phyloP scores from a whole-genome alignment of 1,140 invertebrate genomes.

The Melipona quadrifasciata region DNA sequence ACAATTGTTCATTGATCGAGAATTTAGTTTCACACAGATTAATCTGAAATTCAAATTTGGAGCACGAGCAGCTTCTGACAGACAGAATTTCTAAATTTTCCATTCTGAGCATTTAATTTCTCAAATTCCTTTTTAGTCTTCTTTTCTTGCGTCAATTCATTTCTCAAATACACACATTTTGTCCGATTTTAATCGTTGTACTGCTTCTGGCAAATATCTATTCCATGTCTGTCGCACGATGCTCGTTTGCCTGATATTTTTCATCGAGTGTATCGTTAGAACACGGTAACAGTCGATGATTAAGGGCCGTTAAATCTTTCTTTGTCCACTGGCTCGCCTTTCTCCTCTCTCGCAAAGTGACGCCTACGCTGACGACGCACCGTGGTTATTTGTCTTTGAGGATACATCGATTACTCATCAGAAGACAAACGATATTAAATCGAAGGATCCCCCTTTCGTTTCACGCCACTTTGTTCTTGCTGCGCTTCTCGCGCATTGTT shows the following conservation, averaged over 20 bases:
- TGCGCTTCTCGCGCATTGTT: not conserved
- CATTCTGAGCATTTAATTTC: too few species aligned
- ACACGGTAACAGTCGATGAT: constrained; percentile 52
- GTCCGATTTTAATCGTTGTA: not conserved
- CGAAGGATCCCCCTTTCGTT: constrained; percentile 11
- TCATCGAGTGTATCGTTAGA: too few species aligned
- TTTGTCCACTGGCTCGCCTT: constrained; percentile 16
- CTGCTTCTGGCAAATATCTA: not conserved
- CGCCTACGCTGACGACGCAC: constrained; percentile 33
- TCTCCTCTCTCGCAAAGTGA: constrained; percentile 1
- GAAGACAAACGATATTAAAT: constrained; percentile 46
- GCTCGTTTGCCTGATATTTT: not conserved
- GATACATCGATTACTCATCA: constrained; percentile 47
- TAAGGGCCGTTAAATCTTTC: constrained; percentile 57
- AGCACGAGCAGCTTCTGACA: too few species aligned
- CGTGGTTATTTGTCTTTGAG: constrained; percentile 46
- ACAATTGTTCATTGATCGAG: too few species aligned
- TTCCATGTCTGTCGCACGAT: not conserved
- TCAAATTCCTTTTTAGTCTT: too few species aligned
- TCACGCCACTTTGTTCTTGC: not conserved
- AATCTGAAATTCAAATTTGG: too few species aligned
- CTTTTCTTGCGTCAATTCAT: not conserved
- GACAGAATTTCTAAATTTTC: too few species aligned
- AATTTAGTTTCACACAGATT: not conserved
- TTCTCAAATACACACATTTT: not conserved